Percentiles rank a stretch among this genome's conserved stretches.
Evolutionary conservation across 2,797 vertebrate species (phyloP).

Genomic region (Tauraco hartlaubi): DNA sequence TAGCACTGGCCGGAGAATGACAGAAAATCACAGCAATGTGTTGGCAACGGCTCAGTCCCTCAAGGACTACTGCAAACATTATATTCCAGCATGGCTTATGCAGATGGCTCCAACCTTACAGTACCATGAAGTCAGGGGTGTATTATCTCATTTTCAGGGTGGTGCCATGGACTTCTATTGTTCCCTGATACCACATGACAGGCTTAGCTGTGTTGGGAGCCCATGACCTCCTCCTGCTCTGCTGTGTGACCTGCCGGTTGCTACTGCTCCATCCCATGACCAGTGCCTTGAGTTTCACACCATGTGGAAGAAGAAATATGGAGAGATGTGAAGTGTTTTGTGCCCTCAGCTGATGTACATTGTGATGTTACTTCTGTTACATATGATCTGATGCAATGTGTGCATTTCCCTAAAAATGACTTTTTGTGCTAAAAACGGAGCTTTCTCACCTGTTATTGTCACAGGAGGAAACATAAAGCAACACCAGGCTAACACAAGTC

Average conservation of each 20-base stretch:
- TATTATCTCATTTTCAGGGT: neutral
- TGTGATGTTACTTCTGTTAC: neutral
- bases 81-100: neutral
- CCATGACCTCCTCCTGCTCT: neutral
- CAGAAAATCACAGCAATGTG: neutral
- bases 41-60: neutral
- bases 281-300: neutral
- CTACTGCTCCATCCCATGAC: neutral
- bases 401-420: neutral
- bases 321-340: neutral
- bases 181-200: fast-evolving
- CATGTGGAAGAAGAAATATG: neutral
- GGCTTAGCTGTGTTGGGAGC: neutral
- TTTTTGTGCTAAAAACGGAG: neutral
- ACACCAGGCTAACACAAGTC: neutral
- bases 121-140: neutral
- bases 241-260: neutral
- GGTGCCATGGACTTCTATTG: neutral
- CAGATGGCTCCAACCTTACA: neutral
- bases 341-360: neutral
- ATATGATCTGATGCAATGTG: neutral
- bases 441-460: neutral
- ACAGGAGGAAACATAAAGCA: neutral
- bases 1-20: neutral
- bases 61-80: neutral